Conservation (phyloP, 2,888 invertebrate genomes). For the Drosophila neotestacea region DNA sequence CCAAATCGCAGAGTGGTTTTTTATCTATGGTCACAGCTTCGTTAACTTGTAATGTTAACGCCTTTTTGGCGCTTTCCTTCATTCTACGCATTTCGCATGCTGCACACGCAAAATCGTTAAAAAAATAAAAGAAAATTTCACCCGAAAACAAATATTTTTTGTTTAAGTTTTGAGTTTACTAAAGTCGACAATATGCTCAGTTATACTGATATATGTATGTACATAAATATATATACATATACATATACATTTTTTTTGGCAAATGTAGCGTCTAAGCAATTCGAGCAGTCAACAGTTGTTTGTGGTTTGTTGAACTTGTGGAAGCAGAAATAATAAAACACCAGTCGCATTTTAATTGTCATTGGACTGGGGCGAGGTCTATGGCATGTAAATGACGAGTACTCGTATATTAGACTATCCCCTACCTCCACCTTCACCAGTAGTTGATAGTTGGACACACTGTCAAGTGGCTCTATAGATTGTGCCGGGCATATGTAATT, state of each 20-base stretch:
- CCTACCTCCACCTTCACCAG: constrained; percentile 13
- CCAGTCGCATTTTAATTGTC: constrained; percentile 68
- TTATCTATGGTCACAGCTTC: constrained; percentile 51
- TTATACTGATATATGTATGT: constrained; percentile 15
- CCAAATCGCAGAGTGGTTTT: constrained; percentile 24
- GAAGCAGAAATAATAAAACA: constrained; percentile 51
- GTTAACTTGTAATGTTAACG: constrained; percentile 68
- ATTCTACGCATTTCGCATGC: constrained; percentile 76
- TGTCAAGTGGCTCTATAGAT: constrained; percentile 41
- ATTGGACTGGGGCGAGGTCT: constrained; percentile 71
- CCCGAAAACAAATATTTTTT: constrained; percentile 57
- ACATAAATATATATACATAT: constrained; percentile 2
- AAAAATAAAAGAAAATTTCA: constrained; percentile 63
- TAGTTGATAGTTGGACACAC: constrained; percentile 23
- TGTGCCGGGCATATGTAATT: constrained; percentile 77
- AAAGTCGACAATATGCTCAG: constrained; percentile 32
- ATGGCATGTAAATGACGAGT: constrained; percentile 71
- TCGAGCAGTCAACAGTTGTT: constrained; percentile 41
- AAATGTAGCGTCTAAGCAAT: constrained; percentile 47
- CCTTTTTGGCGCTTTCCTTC: constrained; percentile 57
- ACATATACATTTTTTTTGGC: constrained; percentile 59
- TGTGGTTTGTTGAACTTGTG: constrained; percentile 71
- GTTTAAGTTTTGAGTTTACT: constrained; percentile 38
- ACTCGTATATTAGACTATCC: constrained; percentile 41
- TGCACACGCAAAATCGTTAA: constrained; percentile 61